phyloP scores from a whole-genome alignment of 2,113 vertebrate genomes.

The Australoheros scitulus region DNA sequence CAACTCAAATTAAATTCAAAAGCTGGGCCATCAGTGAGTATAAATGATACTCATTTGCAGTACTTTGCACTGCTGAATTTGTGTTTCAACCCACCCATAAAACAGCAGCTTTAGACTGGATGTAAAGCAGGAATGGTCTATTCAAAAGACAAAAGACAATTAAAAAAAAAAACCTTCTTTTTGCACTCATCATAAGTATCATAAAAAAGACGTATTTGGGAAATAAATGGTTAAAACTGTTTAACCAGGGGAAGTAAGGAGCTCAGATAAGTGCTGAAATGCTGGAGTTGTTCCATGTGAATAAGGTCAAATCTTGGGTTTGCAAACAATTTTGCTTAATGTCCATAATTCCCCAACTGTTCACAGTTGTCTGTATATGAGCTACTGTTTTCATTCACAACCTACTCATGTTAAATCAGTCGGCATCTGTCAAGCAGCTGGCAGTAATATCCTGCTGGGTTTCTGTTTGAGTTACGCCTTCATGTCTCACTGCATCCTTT shows the following conservation, averaged over 20 bases:
- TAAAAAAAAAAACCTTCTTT: not conserved
- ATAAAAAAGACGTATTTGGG: not conserved
- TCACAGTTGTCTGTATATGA: not conserved
- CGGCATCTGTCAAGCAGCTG: not conserved
- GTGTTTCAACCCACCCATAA: not conserved
- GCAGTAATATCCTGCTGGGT: not conserved
- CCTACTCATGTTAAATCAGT: not conserved
- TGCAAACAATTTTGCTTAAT: not conserved
- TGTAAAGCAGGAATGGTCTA: not conserved
- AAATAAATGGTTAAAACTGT: not conserved
- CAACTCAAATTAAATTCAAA: not conserved
- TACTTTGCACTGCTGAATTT: not conserved
- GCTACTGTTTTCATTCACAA: not conserved
- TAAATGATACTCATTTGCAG: not conserved
- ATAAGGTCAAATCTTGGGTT: not conserved
- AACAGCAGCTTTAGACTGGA: not conserved
- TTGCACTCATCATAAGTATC: not conserved
- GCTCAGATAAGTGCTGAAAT: not conserved
- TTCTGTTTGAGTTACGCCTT: conserved; percentile 31
- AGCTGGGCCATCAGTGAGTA: not conserved
- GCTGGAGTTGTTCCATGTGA: not conserved
- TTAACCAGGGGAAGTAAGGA: not conserved
- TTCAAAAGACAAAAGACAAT: not conserved
- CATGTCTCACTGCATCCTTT: not conserved
- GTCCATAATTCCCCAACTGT: not conserved